Evolutionary conservation across 2,113 vertebrate genomes (phyloP).

Genomic region (Toxotes chatareus): DNA sequence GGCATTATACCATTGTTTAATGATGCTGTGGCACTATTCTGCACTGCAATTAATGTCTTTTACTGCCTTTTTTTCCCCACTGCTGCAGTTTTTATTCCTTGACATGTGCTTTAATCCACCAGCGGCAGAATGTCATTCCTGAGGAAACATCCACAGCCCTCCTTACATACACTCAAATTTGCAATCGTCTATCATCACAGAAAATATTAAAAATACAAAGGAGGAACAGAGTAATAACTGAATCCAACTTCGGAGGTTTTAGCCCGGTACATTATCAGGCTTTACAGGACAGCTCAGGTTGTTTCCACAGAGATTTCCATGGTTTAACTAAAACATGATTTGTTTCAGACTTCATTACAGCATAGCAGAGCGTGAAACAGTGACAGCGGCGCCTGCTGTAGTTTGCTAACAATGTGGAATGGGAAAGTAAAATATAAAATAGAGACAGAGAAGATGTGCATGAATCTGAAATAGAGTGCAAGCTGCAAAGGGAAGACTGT

Average conservation of each 20-base stretch:
- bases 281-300: slow-evolving; percentile 31
- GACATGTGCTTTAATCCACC: slow-evolving; percentile 20
- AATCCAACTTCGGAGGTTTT: slow-evolving; percentile 31
- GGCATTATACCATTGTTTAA: slow-evolving; percentile 57
- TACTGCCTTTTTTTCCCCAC: not conserved
- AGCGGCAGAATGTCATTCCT: slow-evolving; percentile 13
- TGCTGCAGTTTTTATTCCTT: slow-evolving; percentile 2
- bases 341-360: slow-evolving; percentile 28
- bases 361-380: not conserved
- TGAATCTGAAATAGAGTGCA: slow-evolving; percentile 25
- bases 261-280: not conserved
- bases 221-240: not conserved
- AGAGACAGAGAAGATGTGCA: slow-evolving; percentile 8
- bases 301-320: slow-evolving; percentile 29
- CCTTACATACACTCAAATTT: not conserved
- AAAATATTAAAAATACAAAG: slow-evolving; percentile 5
- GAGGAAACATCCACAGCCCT: not conserved
- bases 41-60: slow-evolving; percentile 35
- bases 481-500: slow-evolving; percentile 10
- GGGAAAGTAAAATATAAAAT: slow-evolving; percentile 29
- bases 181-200: not conserved
- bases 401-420: slow-evolving; percentile 31
- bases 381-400: slow-evolving; percentile 11
- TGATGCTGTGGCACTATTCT: slow-evolving; percentile 38
- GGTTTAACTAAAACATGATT: slow-evolving; percentile 38